Evolutionary conservation across 2,113 vertebrate species (phyloP), one percentile per base, ranked within the genome.

Genomic region (Neogale vison): DNA sequence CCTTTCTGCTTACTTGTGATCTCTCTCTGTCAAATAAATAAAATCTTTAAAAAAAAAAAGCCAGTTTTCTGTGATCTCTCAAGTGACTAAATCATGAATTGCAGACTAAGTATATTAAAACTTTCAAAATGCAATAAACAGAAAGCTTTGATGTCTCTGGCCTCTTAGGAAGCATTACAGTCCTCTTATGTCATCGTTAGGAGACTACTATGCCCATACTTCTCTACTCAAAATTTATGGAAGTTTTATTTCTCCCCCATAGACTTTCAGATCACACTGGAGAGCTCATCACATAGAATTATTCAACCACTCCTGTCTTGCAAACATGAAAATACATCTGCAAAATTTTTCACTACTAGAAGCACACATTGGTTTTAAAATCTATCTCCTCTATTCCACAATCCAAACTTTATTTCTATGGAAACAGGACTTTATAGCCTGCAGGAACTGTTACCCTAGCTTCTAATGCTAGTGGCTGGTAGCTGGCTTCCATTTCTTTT

Each of bases 331-430:
- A 91, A 96, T 8, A 63, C 23, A 95, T 67, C 26, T 77, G 31
- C 10, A 79, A 7, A 4, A 29, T 34, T 88, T 94, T 93, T 96
- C 23, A 77, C n/a, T 77, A 85, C 21, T 95, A 59, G 14, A 69
- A 91, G 29, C 4, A 47, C 4, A 89, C 18, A 55, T 36, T 39
- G 29, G 17, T 71, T 91, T 92, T 79, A 94, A 74, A 88, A 36
- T 67, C 23, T 50, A 7, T 83, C 45, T 87, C 8, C 59, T 63
- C 42, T 76, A 88, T 95, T 93, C 83, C 91, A 90, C 31, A 82
- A 86, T 74, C 82, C 36, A 65, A 69, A 83, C 65, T 90, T 93
- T 39, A 96, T 95, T 93, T 95, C 80, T 96, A 39, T 80, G 92
- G 50, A 94, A 96, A 92, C n/a, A 81, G 47, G 55, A 93, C 18